A percentile compares a stretch with the other conserved stretches of the same genome.
Evolutionary conservation across 2,113 vertebrate species (phyloP).

Genomic region (Paracanthobrama guichenoti): DNA sequence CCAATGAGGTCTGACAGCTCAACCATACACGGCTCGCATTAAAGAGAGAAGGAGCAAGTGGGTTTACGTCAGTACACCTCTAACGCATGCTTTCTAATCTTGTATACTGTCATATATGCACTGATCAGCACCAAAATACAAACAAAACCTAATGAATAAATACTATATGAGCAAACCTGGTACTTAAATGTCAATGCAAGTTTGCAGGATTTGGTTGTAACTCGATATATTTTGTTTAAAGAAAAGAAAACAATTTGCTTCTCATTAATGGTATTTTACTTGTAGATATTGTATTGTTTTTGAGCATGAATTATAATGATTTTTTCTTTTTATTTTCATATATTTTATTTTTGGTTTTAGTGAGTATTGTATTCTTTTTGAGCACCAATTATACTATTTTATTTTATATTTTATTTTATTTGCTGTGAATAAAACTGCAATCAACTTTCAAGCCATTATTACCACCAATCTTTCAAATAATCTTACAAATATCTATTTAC

Average conservation of each 20-base stretch:
- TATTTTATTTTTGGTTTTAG: not conserved
- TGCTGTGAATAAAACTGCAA: not conserved
- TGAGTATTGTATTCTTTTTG: not conserved
- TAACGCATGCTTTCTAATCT: not conserved
- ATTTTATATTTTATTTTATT: not conserved
- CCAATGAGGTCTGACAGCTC: slow-evolving; percentile 46
- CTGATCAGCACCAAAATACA: too few relatives aligned
- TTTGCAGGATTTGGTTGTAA: not conserved
- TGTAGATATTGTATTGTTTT: not conserved
- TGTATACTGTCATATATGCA: not conserved
- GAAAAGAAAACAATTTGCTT: not conserved
- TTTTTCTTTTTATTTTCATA: too few relatives aligned
- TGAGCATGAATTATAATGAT: too few relatives aligned
- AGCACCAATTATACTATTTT: not conserved
- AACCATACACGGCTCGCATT: slow-evolving; percentile 28
- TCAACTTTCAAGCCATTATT: not conserved
- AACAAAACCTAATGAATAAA: not conserved
- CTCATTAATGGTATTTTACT: not conserved
- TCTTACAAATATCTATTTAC: too few relatives aligned
- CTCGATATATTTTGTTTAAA: not conserved
- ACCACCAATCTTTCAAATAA: too few relatives aligned
- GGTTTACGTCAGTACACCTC: not conserved
- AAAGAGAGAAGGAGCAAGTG: not conserved
- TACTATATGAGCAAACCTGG: not conserved
- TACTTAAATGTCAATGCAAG: not conserved